These are phyloP conservation scores for Alectura lathami DNA, from an alignment of 2,113 vertebrate species.

Conservation along the genomic window DNA sequence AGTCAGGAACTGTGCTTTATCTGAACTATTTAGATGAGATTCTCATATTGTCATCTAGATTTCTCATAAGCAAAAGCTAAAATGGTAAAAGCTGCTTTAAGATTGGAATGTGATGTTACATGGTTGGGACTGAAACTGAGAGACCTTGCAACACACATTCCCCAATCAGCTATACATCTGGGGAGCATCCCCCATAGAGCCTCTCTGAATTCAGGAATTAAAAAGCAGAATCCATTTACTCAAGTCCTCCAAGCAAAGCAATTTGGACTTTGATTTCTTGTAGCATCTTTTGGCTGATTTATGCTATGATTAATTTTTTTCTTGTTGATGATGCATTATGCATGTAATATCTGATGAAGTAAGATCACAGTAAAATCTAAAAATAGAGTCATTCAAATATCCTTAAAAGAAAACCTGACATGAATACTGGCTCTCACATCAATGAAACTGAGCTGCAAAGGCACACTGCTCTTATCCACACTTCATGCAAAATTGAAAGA, in stretches of 20 bases:
- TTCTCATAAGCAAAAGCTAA: neutral
- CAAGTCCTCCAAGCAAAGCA: neutral
- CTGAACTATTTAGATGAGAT: neutral
- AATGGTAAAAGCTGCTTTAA: neutral
- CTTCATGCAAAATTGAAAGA: constrained; percentile 17
- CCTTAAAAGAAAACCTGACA: constrained; percentile 60
- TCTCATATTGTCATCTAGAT: neutral
- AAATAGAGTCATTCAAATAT: constrained; percentile 62
- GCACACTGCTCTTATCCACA: neutral
- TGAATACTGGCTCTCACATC: constrained; percentile 33
- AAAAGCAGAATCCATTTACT: constrained; percentile 26
- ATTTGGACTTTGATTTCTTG: constrained; percentile 49
- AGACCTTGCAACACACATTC: neutral
- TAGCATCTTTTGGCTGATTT: constrained; percentile 35
- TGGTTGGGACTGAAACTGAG: neutral
- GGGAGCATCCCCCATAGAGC: neutral
- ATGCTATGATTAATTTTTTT: constrained; percentile 31
- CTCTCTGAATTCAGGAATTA: neutral
- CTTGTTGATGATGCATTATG: constrained; percentile 60
- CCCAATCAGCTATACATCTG: neutral
- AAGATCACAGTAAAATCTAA: constrained; percentile 63
- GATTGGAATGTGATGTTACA: neutral
- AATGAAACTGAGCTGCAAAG: constrained; percentile 23
- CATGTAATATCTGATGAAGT: constrained; percentile 58
- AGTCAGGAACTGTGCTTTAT: neutral